Base-by-base conservation (phyloP, 2,113 vertebrate species). In the Bostrychus sinensis region DNA sequence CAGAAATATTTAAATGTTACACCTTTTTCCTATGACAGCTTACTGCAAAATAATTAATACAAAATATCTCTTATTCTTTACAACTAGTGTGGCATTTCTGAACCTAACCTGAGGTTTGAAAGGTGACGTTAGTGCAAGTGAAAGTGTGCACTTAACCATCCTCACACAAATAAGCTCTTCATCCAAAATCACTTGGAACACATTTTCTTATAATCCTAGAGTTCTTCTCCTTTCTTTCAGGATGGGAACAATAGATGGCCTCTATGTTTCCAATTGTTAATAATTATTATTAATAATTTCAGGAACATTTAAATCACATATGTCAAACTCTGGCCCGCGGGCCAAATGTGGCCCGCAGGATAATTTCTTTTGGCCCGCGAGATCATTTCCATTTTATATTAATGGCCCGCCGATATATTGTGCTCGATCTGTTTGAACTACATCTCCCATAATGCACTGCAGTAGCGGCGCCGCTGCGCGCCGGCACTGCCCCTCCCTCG, bases 131-230 rank as follows among this genome's bases (percentile, higher is more conserved):
- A 51, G 48, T 16, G 14, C 14, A 7, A 10, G 5, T 51, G 25
- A 12, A 51, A 51, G 25, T 30, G 48, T 51, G 16, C n/a, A 16
- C 56, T 66, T 30, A 48, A 62, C 60, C 39, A 72, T 48, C 30
- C 12, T 68, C 61, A 62, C 69, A 70, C 65, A 78, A 75, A 74
- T n/a, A 28, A 50, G 66, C 3, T 4, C 19, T 63, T 78, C 58
- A 69, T 84, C 37, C 75, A 65, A 80, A 85, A 75, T 56, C 80
- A 75, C 78, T 85, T 59, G 57, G 34, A 78, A 77, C 64, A 71
- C 67, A 75, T 85, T 70, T 83, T 83, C 70, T 82, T 70, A 78
- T 82, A 79, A 80, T 62, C 61, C 60, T 22, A 23, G 59, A 8
- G 45, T 66, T 71, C 72, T 63, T 70, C 69, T 77, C 62, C 20